Percentiles rank a stretch among this genome's conserved stretches.
Conservation (phyloP, 2,797 vertebrate genomes). For the Erpetoichthys calabaricus region DNA sequence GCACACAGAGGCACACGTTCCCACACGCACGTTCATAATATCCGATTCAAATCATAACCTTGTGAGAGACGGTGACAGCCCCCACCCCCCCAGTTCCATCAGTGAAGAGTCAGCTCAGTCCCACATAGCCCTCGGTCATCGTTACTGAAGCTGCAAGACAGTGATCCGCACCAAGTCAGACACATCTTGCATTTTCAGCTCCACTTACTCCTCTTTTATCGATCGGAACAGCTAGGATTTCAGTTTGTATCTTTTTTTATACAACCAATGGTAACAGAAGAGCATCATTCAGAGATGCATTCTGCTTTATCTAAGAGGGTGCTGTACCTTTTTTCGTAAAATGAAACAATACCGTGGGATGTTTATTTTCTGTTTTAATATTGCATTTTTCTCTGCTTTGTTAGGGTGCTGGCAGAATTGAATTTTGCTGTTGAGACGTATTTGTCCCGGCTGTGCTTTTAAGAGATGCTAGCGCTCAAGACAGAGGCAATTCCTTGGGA, state of each 20-base stretch:
- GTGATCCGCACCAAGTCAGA: conserved; percentile 19
- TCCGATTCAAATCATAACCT: conserved; percentile 11
- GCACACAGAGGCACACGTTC: too few relatives aligned
- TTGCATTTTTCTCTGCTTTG: too few relatives aligned
- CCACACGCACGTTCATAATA: conserved; percentile 2
- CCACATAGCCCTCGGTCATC: conserved; percentile 10
- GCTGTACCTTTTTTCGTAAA: too few relatives aligned
- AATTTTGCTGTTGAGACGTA: conserved; percentile 9
- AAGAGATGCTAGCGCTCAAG: conserved; percentile 2
- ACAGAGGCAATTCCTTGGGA: conserved; percentile 20
- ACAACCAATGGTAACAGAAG: conserved; percentile 14
- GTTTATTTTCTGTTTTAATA: too few relatives aligned
- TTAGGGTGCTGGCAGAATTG: background rate
- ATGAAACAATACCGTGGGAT: too few relatives aligned
- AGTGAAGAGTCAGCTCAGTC: conserved; percentile 5
- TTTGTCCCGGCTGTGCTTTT: conserved; percentile 10
- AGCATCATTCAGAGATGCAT: conserved; percentile 6
- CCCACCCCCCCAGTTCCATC: background rate
- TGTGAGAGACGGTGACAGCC: conserved; percentile 7
- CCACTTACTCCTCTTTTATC: conserved; percentile 43
- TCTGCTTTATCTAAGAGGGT: background rate
- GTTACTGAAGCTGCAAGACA: conserved; percentile 8
- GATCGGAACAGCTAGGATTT: conserved; percentile 46
- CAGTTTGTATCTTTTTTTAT: conserved; percentile 27
- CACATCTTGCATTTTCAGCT: conserved; percentile 40